Conservation (phyloP, 2,797 vertebrate species). For the Hypotaenidia okinawae region DNA sequence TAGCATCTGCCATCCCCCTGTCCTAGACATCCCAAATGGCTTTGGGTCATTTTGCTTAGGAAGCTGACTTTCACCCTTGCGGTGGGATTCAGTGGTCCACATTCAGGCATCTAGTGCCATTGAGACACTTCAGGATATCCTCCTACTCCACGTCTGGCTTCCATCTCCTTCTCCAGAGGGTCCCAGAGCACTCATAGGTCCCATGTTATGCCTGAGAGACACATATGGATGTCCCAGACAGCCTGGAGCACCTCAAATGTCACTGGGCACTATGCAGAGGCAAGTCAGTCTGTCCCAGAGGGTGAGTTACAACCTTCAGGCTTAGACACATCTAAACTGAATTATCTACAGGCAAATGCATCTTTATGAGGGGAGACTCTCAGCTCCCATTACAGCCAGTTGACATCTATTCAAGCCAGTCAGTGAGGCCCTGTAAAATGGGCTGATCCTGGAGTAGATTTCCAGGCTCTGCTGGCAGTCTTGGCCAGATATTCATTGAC, state of each 20-base stretch:
- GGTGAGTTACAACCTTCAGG: neutral
- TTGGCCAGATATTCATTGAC: neutral
- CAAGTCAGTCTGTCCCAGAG: neutral
- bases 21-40: neutral
- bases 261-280: neutral
- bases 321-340: neutral
- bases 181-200: neutral
- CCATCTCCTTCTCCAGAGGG: neutral
- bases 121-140: neutral
- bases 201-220: neutral
- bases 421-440: neutral
- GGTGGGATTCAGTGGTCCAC: neutral
- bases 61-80: neutral
- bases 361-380: neutral
- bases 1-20: neutral
- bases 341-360: neutral
- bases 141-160: neutral
- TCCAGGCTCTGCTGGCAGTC: neutral
- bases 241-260: neutral
- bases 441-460: neutral
- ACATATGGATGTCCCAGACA: neutral
- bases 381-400: neutral
- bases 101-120: neutral
- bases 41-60: neutral
- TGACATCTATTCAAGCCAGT: neutral